Evolutionary conservation across 1,140 invertebrate species (phyloP).

Genomic region (Tetragonula clypearis): DNA sequence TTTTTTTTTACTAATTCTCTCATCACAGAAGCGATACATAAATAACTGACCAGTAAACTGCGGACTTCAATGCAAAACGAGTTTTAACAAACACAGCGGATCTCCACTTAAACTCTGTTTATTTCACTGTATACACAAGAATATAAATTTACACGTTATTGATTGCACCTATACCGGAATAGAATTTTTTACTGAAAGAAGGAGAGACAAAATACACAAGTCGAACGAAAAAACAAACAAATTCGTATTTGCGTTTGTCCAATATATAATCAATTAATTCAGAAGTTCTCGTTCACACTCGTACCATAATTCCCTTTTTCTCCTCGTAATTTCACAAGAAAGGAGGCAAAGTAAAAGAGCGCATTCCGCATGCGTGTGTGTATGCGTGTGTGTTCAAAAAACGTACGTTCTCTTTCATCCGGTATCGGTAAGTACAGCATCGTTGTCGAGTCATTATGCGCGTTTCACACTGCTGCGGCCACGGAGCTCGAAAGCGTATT

Average conservation of each 20-base stretch:
- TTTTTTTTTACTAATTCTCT: neutral
- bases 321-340: neutral
- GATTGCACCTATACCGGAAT: no score
- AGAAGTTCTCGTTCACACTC: neutral
- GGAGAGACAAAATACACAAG: accelerated
- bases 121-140: neutral
- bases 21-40: neutral
- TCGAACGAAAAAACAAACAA: neutral
- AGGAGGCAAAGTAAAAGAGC: no score
- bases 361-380: neutral
- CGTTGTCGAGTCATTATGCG: slow-evolving; percentile 1
- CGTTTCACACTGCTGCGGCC: neutral
- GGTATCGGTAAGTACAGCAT: neutral
- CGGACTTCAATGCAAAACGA: no score
- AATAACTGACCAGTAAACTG: neutral
- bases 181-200: neutral
- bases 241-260: neutral
- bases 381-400: neutral
- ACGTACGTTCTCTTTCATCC: neutral
- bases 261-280: neutral
- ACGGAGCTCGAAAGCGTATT: slow-evolving; percentile 8
- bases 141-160: no score
- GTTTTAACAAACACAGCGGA: no score
- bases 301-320: neutral
- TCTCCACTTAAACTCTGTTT: neutral